Conservation (phyloP, 2,113 vertebrate genomes). For the Bufo gargarizans region DNA sequence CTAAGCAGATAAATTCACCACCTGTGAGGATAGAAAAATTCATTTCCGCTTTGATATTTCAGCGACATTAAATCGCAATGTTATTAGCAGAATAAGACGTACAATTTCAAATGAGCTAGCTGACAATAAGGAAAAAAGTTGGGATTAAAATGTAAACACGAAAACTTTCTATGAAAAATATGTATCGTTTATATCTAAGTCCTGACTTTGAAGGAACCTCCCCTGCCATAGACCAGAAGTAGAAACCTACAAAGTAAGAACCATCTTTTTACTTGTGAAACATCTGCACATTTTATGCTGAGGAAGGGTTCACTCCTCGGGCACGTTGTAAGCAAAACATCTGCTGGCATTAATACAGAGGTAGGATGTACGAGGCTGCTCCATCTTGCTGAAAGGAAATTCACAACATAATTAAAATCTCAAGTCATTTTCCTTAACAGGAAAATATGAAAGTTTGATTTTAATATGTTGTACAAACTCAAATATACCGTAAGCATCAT, state of each 20-base stretch:
- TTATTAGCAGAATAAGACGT: background rate
- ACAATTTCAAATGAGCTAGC: background rate
- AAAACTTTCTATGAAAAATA: background rate
- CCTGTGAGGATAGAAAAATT: background rate
- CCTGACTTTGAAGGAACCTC: background rate
- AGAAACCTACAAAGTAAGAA: conserved; percentile 9
- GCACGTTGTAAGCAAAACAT: conserved; percentile 35
- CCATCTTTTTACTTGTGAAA: conserved; percentile 17
- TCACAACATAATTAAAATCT: conserved; percentile 40
- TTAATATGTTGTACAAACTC: conserved; percentile 3
- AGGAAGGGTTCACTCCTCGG: conserved; percentile 30
- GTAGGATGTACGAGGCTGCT: conserved; percentile 29
- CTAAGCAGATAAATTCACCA: background rate
- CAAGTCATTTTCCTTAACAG: conserved; percentile 8
- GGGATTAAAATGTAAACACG: background rate
- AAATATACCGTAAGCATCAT: conserved; percentile 2
- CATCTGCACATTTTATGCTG: conserved; percentile 37
- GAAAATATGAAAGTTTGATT: conserved; percentile 36
- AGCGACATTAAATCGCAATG: background rate
- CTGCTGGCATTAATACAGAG: conserved; percentile 37
- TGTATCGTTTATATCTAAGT: background rate
- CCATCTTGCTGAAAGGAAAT: conserved; percentile 8
- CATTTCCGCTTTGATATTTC: background rate
- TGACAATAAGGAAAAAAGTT: background rate
- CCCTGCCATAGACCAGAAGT: conserved; percentile 12